Conservation (phyloP, 2,888 invertebrate genomes). For the Carpatolechia fugitivella region DNA sequence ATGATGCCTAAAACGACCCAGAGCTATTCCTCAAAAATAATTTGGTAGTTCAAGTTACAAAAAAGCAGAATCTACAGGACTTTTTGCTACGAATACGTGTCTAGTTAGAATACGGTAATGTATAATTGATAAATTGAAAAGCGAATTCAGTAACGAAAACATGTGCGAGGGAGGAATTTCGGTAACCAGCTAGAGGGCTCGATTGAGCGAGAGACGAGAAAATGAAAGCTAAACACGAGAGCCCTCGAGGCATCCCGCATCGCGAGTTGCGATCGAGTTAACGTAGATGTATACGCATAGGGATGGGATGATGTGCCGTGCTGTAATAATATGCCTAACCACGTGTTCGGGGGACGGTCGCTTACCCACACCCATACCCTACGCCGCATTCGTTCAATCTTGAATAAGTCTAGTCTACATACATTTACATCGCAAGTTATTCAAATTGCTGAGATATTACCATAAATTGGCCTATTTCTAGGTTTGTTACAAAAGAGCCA, state of each 20-base stretch:
- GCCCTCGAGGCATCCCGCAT: conserved; percentile 20
- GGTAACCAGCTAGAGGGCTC: conserved; percentile 26
- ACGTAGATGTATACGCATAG: conserved; percentile 11
- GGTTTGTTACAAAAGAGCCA: conserved; percentile 1
- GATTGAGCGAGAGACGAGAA: conserved; percentile 34
- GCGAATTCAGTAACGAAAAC: conserved; percentile 16
- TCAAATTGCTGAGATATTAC: conserved; percentile 9
- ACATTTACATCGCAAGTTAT: conserved; percentile 10
- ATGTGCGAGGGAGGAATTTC: conserved; percentile 21
- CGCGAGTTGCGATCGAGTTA: conserved; percentile 12
- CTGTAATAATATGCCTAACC: conserved; percentile 27
- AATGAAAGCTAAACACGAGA: conserved; percentile 47
- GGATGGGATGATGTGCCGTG: conserved; percentile 14
- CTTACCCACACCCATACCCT: conserved; percentile 32
- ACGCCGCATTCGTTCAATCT: conserved; percentile 38
- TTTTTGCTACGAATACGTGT: too few species aligned
- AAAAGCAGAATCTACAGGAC: too few species aligned
- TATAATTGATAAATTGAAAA: conserved; percentile 23
- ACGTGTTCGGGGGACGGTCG: conserved; percentile 44
- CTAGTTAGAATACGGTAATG: not conserved
- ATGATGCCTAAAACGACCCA: too few species aligned
- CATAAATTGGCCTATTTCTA: conserved; percentile 12
- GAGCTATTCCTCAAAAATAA: not conserved
- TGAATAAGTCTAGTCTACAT: conserved; percentile 18
- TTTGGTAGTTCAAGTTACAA: not conserved